These are phyloP conservation scores for Notodonta dromedarius DNA, from an alignment of 2,888 invertebrate genomes.

Conservation along the genomic window DNA sequence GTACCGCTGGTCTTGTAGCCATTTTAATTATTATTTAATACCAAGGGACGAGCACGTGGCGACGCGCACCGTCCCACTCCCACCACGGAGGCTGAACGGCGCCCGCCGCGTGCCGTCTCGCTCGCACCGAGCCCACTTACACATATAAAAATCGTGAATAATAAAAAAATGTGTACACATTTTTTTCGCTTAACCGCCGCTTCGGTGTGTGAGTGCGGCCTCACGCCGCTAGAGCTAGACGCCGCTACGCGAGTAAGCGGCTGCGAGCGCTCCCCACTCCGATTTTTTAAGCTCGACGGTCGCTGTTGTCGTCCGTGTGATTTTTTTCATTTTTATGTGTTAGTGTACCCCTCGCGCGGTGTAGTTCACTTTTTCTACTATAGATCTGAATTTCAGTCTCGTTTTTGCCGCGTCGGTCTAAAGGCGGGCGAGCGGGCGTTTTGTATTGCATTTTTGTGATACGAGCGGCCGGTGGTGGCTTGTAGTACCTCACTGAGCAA, in stretches of 20 bases:
- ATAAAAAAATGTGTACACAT: constrained; percentile 85
- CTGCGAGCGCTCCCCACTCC: constrained; percentile 71
- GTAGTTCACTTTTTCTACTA: constrained; percentile 85
- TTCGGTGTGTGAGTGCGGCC: constrained; percentile 75
- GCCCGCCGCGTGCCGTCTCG: constrained; percentile 54
- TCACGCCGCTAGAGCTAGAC: constrained; percentile 73
- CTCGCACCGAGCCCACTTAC: constrained; percentile 81
- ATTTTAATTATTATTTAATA: constrained; percentile 85
- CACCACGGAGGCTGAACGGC: constrained; percentile 40
- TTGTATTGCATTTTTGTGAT: constrained; percentile 78
- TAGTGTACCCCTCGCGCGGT: constrained; percentile 83
- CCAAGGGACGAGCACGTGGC: constrained; percentile 83
- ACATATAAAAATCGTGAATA: constrained; percentile 84
- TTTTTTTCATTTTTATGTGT: constrained; percentile 84
- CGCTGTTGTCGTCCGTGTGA: constrained; percentile 79
- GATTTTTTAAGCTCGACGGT: constrained; percentile 81
- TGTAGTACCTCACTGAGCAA: constrained; percentile 49
- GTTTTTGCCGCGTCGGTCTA: constrained; percentile 84
- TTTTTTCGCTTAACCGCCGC: constrained; percentile 82
- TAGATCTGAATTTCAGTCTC: constrained; percentile 85
- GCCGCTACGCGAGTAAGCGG: constrained; percentile 55
- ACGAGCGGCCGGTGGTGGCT: constrained; percentile 57
- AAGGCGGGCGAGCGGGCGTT: constrained; percentile 79
- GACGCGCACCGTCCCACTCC: constrained; percentile 63
- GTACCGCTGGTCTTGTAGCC: constrained; percentile 82